These are phyloP conservation scores for Dasyornis broadbenti DNA, from an alignment of 2,113 vertebrate species.

Conservation along the genomic window DNA sequence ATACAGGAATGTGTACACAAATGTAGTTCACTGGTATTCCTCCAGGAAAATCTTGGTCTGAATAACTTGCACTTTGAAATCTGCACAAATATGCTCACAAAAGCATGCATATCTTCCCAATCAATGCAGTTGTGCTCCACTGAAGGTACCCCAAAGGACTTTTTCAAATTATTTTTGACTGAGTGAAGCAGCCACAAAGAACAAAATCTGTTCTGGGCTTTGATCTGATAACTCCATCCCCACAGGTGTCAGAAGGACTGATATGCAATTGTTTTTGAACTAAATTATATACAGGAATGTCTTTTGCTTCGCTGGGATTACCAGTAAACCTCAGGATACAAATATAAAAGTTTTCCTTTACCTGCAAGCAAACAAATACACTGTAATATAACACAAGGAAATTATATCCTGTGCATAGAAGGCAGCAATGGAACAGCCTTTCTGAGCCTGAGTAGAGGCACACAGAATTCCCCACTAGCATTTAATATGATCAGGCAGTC, in stretches of 20 bases:
- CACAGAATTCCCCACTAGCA: background rate
- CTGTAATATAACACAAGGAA: background rate
- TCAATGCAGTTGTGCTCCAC: background rate
- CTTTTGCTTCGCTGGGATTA: background rate
- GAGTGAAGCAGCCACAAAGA: background rate
- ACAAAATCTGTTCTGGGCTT: slow-evolving; percentile 11
- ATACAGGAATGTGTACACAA: background rate
- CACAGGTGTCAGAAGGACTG: slow-evolving; percentile 7
- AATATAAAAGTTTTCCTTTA: background rate
- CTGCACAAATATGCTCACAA: background rate
- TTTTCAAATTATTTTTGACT: slow-evolving; percentile 29
- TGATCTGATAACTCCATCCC: background rate
- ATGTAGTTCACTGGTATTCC: background rate
- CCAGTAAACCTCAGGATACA: background rate
- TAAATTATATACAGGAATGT: background rate
- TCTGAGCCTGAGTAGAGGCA: background rate
- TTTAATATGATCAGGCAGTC: background rate
- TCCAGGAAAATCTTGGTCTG: slow-evolving; percentile 6
- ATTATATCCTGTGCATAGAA: background rate
- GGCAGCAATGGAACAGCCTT: background rate
- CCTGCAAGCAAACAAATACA: background rate
- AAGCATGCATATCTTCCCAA: slow-evolving; percentile 19
- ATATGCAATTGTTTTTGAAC: background rate
- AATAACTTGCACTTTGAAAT: slow-evolving; percentile 29
- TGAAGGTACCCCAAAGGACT: slow-evolving; percentile 12